Conservation (phyloP, 2,113 vertebrate species). For the Machaerirhynchus nigripectus region DNA sequence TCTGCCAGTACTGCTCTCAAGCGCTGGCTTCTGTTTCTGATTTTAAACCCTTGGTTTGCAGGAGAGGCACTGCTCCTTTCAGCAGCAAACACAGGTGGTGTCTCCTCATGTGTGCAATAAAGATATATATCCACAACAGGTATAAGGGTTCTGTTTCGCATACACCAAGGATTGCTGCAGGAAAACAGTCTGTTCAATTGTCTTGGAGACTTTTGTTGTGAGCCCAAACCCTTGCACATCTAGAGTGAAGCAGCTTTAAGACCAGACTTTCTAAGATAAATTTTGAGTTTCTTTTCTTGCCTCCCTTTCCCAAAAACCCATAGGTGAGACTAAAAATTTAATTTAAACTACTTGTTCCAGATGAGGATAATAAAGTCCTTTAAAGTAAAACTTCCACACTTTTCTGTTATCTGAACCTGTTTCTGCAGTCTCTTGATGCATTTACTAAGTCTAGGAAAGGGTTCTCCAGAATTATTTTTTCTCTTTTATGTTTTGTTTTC, state of each 20-base stretch:
- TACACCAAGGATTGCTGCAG: neutral
- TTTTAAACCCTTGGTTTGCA: neutral
- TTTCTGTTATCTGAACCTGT: neutral
- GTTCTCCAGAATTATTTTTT: neutral
- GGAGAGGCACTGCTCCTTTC: neutral
- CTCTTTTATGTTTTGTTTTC: neutral
- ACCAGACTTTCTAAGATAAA: neutral
- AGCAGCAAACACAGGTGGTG: neutral
- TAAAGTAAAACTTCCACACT: neutral
- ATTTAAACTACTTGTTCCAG: neutral
- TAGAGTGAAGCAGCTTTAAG: neutral
- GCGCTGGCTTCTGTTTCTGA: fast-evolving
- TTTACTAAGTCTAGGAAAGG: neutral
- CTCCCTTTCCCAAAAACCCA: neutral
- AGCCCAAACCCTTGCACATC: neutral
- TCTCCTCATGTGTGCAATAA: neutral
- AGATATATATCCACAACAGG: neutral
- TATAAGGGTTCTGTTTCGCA: neutral
- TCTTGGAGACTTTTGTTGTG: neutral
- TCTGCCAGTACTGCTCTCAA: neutral
- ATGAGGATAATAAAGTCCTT: neutral
- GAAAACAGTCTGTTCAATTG: neutral
- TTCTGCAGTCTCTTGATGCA: neutral
- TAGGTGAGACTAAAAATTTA: neutral
- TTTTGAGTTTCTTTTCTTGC: neutral